A percentile compares a stretch with the other conserved stretches of the same genome.
Conservation (phyloP, 1,140 invertebrate genomes). For the Tigriopus japonicus region DNA sequence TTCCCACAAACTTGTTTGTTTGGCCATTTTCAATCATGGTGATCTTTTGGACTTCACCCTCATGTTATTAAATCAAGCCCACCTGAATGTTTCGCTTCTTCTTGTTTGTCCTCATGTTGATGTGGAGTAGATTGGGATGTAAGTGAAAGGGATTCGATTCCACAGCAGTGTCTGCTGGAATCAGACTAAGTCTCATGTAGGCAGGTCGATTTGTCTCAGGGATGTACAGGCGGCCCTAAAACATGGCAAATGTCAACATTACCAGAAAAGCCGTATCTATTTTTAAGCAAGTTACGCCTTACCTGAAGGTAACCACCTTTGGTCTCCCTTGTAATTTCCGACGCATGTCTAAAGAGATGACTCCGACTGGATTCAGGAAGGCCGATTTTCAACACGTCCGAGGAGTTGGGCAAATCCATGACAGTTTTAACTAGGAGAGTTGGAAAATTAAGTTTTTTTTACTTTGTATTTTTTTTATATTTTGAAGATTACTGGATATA, state of each 20-base stretch:
- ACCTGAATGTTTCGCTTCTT: not conserved
- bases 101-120: not conserved
- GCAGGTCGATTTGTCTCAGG: not conserved
- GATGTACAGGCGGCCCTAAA: not conserved
- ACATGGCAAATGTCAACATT: no score
- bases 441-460: no score
- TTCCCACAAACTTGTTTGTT: no score
- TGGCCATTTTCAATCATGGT: no score
- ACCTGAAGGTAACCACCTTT: not conserved
- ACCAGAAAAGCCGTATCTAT: no score
- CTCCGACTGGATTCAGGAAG: not conserved
- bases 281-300: no score
- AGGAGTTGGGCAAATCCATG: no score
- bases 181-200: not conserved
- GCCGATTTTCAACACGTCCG: no score
- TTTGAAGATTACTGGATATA: no score
- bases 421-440: no score
- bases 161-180: not conserved
- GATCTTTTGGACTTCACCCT: no score
- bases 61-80: not conserved
- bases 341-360: not conserved
- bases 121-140: not conserved
- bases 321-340: not conserved
- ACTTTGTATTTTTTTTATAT: no score
- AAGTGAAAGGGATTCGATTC: not conserved